These are phyloP conservation scores for Mormoops blainvillei DNA, from an alignment of 2,113 vertebrate species.

Conservation along the genomic window DNA sequence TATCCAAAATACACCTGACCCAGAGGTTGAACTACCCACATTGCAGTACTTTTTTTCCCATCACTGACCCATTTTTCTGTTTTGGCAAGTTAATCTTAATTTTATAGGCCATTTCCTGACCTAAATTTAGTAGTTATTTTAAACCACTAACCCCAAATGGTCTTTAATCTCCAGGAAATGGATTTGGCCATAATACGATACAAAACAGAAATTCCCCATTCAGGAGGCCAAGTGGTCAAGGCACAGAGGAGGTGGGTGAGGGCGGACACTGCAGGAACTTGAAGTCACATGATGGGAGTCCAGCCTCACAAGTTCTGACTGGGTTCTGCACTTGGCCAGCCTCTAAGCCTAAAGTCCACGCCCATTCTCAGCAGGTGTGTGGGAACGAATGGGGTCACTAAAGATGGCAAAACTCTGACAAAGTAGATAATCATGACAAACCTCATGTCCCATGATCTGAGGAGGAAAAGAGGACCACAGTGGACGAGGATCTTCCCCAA, in stretches of 20 bases:
- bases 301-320: not conserved
- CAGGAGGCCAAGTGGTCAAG: not conserved
- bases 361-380: accelerated
- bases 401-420: not conserved
- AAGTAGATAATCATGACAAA: not conserved
- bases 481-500: not conserved
- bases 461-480: not conserved
- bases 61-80: conserved; percentile 32
- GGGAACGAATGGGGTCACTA: not conserved
- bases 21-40: not conserved
- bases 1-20: not conserved
- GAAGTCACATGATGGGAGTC: not conserved
- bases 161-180: conserved; percentile 53
- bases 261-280: accelerated
- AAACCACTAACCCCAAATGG: conserved; percentile 61
- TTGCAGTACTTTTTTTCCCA: not conserved
- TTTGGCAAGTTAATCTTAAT: conserved; percentile 42
- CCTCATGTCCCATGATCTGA: accelerated
- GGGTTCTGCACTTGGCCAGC: not conserved
- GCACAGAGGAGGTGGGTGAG: accelerated
- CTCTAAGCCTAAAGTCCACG: not conserved
- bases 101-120: conserved; percentile 60
- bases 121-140: conserved; percentile 58
- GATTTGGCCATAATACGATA: not conserved
- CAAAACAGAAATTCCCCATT: not conserved